Conservation (phyloP, 1,140 invertebrate genomes). For the Cotesia glomerata region DNA sequence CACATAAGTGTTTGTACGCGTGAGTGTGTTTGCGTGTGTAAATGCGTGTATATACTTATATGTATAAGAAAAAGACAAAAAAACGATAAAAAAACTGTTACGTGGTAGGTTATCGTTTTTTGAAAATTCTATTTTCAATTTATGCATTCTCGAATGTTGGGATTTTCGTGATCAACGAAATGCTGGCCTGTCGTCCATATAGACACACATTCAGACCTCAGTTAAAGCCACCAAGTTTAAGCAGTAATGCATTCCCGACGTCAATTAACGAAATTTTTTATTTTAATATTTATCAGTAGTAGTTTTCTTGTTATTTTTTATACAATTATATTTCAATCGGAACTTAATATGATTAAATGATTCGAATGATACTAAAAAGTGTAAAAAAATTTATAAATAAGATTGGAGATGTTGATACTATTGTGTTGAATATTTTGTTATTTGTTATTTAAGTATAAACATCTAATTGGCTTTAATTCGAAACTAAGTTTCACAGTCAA, state of each 20-base stretch:
- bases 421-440: too few relatives aligned
- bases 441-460: too few relatives aligned
- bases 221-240: constrained; percentile 23
- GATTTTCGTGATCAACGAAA: constrained; percentile 64
- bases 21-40: too few relatives aligned
- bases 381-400: not conserved
- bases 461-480: constrained; percentile 56
- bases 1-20: too few relatives aligned
- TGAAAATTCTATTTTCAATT: constrained; percentile 61
- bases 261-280: constrained; percentile 12
- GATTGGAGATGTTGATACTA: not conserved
- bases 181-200: constrained; percentile 62
- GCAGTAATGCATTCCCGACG: constrained; percentile 9
- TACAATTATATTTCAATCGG: constrained; percentile 19
- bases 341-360: not conserved
- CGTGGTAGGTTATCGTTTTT: constrained; percentile 61
- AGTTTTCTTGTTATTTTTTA: not conserved
- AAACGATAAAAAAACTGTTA: constrained; percentile 55
- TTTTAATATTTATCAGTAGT: not conserved
- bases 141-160: constrained; percentile 62
- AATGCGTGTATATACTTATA: not conserved
- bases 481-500: constrained; percentile 53
- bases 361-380: not conserved
- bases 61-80: constrained; percentile 32
- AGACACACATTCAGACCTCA: constrained; percentile 37